Base-by-base conservation (phyloP, 2,797 vertebrate genomes). In the Capromys pilorides region DNA sequence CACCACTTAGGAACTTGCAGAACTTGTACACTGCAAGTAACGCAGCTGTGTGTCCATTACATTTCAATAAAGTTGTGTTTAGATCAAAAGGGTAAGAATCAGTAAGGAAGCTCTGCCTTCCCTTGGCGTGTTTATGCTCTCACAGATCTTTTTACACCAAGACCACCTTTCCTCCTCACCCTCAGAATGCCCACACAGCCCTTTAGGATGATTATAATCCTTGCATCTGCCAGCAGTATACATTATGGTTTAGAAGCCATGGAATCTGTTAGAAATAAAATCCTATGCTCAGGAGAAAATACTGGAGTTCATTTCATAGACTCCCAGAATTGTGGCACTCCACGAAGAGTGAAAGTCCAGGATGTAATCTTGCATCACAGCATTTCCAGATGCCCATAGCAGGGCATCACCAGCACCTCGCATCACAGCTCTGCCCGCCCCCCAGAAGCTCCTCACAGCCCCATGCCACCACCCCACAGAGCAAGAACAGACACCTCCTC, bases 231-330 rank as follows among this genome's bases (percentile, higher is more conserved):
- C 81, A 91, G 12, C 41, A 73, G 7, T 49, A 57, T 45, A 66
- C 7, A 28, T n/a, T 33, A 8, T 91, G 45, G 41, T 75, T 75
- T 66, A 59, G 45, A 91, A 91, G 64, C 31, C 73, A 86, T 8
- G 59, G 18, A 94, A 41, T 71, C 62, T 69, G 18, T 51, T 61
- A 64, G 69, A 90, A 85, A 80, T 49, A 64, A 62, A 86, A 94
- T n/a, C 31, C 5, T 3, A 64, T 54, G 33, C 10, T 75, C n/a
- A 39, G 31, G 19, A 41, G 4, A 77, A 31, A 71, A 51, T 36
- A 71, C 26, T 31, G 18, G 21, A 83, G 18, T 64, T 28, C 31
- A 33, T 36, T 45, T 14, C 54, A 61, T 57, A 18, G 14, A 33
- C 39, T 73, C 39, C 24, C 26, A 82, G 67, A 82, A 64, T 75